Percentiles rank a stretch among this genome's conserved stretches.
Evolutionary conservation across 1,140 invertebrate genomes (phyloP).

Genomic region (Glomeris maerens): DNA sequence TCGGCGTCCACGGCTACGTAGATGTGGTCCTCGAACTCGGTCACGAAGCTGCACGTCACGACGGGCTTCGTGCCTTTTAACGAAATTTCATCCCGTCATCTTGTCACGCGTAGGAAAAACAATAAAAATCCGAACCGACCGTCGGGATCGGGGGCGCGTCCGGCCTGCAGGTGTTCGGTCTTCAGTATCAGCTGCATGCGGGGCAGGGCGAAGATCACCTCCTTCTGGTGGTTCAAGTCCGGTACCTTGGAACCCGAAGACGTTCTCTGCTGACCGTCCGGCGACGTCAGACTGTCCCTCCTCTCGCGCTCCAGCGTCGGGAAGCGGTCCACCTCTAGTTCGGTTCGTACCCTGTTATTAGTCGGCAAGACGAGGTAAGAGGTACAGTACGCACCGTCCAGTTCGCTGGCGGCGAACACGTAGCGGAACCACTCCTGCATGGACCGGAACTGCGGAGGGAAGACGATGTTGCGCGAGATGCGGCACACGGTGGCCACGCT

Average conservation of each 20-base stretch:
- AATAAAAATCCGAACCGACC: slow-evolving; percentile 32
- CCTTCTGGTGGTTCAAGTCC: slow-evolving; percentile 74
- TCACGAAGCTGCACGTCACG: slow-evolving; percentile 92
- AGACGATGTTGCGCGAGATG: slow-evolving; percentile 75
- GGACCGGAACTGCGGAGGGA: slow-evolving; percentile 86
- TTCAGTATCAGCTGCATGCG: slow-evolving; percentile 81
- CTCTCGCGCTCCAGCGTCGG: slow-evolving; percentile 61
- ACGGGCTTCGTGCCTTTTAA: slow-evolving; percentile 62
- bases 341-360: no score
- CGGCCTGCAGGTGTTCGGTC: slow-evolving; percentile 73
- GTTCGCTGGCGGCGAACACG: slow-evolving; percentile 81
- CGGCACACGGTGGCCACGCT: slow-evolving; percentile 80
- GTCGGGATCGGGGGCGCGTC: slow-evolving; percentile 49
- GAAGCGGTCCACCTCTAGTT: slow-evolving; percentile 78
- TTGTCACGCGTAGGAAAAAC: slow-evolving; percentile 13
- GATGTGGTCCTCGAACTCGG: slow-evolving; percentile 96
- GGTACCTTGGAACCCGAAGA: slow-evolving; percentile 45
- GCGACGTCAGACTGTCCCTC: slow-evolving; percentile 24
- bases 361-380: neutral
- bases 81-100: slow-evolving; percentile 1
- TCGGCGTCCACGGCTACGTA: slow-evolving; percentile 96
- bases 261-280: slow-evolving; percentile 19
- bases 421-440: slow-evolving; percentile 94
- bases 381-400: slow-evolving; percentile 52
- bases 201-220: slow-evolving; percentile 90